These are phyloP conservation scores for Lepidocyrtinus sp. DNA, from an alignment of 2,888 invertebrate genomes.

Conservation along the genomic window DNA sequence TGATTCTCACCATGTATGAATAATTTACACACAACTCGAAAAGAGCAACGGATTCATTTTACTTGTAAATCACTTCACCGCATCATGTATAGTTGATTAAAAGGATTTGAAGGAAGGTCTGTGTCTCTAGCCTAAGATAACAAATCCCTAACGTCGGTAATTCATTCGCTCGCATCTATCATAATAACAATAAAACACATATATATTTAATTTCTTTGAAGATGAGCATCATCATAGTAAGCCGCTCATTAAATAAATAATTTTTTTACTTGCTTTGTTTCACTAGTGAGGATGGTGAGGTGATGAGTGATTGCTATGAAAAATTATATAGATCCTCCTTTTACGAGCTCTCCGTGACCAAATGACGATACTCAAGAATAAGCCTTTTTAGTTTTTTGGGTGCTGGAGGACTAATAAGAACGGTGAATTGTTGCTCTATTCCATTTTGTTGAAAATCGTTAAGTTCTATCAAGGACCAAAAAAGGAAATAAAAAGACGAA, in stretches of 20 bases:
- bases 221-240: slow-evolving; percentile 18
- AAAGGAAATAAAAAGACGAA: slow-evolving; percentile 8
- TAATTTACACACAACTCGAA: slow-evolving; percentile 28
- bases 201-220: slow-evolving; percentile 19
- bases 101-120: not conserved
- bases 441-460: not conserved
- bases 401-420: slow-evolving; percentile 20
- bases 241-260: slow-evolving; percentile 11
- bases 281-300: not conserved
- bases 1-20: slow-evolving; percentile 26
- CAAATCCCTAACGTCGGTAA: too few relatives aligned
- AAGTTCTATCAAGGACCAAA: not conserved
- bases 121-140: too few relatives aligned
- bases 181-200: slow-evolving; percentile 24
- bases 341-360: slow-evolving; percentile 42
- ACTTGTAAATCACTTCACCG: slow-evolving; percentile 39
- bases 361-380: slow-evolving; percentile 32
- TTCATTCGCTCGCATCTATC: too few relatives aligned
- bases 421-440: not conserved
- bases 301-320: not conserved
- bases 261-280: not conserved
- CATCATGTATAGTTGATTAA: slow-evolving; percentile 19
- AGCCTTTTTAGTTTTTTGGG: slow-evolving; percentile 12
- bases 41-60: slow-evolving; percentile 34
- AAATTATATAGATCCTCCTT: slow-evolving; percentile 9